Evolutionary conservation across 2,797 vertebrate species (phyloP), one percentile per base, ranked within the genome.

Genomic region (Sebastes hubbsi): DNA sequence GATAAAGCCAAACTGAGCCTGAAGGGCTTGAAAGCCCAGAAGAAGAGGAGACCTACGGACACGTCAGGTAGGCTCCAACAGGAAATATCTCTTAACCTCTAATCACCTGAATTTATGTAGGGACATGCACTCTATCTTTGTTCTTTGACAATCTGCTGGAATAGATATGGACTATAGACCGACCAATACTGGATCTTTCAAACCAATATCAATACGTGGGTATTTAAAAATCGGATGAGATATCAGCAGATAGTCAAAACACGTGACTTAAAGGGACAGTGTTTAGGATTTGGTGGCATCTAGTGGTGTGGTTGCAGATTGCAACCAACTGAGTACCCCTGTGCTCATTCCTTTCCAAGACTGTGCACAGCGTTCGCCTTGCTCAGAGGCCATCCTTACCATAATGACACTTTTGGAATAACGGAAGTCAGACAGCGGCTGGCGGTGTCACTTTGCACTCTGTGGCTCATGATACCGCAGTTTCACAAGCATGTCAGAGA

Each of bases 41-140:
- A 96, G 92, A 96, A 95, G 83, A 95, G 95, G 87, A 97, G 95
- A 87, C 94, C 95, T 18, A 94, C 90, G 3, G 92, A 96, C 75
- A 79, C 93, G 4, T 75, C 95, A 96, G 98, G 98, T 98, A 74
- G 24, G 32, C 4, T 49, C 18, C 49, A 32, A 75, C 22, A 42
- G 2, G 11, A 65, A 65, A 29, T 60, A 4, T 34, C 14, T 5
- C 6, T 60, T 11, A 16, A 30, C 6, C 8, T 56, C 38, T 14
- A 13, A 2, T 69, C 49, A 18, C 12, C 25, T 29, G 59, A 71
- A n/a, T 64, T 70, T 13, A 52, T n/a, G 7, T 2, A 20, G 13
- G 27, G 16, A 72, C 1, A 0, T n/a, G 5, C 49, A 9, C n/a
- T 29, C 30, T 22, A 27, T 64, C 27, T 52, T 25, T 27, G 18